Evolutionary conservation across 1,140 invertebrate genomes (phyloP), one percentile per base, ranked within the genome.

Genomic region (Dendroctonus valens): DNA sequence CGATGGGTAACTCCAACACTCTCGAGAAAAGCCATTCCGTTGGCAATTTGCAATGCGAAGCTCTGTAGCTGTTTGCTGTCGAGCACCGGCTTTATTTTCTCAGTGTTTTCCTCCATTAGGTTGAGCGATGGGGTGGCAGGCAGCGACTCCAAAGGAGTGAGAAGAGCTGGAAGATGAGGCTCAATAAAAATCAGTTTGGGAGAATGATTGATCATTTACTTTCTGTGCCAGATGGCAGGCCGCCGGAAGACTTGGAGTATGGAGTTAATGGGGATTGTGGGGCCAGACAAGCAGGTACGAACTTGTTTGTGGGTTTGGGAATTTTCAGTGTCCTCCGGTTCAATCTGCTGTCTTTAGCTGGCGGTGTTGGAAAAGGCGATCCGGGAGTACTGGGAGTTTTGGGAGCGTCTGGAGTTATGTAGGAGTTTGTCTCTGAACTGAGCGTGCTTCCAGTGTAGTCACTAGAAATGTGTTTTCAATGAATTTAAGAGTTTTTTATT

Each of bases 1-100:
- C 86, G 82, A 75, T 90, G 88, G 0, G 86, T 86, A 11, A 90
- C 87, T 12, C 81, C 79, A 65, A 83, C 81, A 40, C 81, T 81
- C 72, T 89, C 88, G 6, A 90, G 76, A 76, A 89, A 86, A 9
- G 81, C 81, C 89, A 90, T 90, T 3, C 88, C 89, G 49, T 82
- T 77, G 0, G 88, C 87, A 40, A 91, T 89, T 78, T 90, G 87
- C 8, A 88, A 67, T 0, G 88, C 86, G 71, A 89, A 90, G 41
- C 83, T 82, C 41, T 87, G 80, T 71, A 89, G 78, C 63, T 86
- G 86, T 6, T 77, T 78, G 39, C 84, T 76, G 71, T 87, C 82
- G 15, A 89, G 71, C 7, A 83, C 77, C 40, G 71, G 72, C 37
- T 62, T 54, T 2, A 59, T 6, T 7, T 9, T n/a, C 15, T 58